These are phyloP conservation scores for Hephaestus fuliginosus DNA, from an alignment of 2,797 vertebrate species.

Conservation along the genomic window DNA sequence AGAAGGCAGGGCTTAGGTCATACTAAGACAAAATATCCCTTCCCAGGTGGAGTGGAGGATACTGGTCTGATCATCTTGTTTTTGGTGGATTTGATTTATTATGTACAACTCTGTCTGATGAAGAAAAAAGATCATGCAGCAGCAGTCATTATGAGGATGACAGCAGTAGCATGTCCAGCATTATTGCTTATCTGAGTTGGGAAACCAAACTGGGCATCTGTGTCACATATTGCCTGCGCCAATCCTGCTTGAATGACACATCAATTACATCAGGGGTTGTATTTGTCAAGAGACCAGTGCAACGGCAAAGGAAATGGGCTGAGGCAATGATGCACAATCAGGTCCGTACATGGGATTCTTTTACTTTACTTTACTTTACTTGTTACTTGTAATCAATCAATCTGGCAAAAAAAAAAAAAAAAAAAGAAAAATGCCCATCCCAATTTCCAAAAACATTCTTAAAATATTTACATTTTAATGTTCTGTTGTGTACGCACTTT, in stretches of 20 bases:
- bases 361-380: no score
- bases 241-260: conserved; percentile 58
- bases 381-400: not conserved
- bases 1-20: conserved; percentile 11
- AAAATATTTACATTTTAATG: not conserved
- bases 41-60: not conserved
- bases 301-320: conserved; percentile 1
- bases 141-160: conserved; percentile 43
- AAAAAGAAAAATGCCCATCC: not conserved
- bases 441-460: no score
- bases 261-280: conserved; percentile 56
- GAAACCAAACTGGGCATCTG: conserved; percentile 45
- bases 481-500: not conserved
- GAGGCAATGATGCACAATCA: not conserved
- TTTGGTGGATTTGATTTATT: conserved; percentile 25
- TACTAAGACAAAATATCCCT: not conserved
- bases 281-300: conserved; percentile 35
- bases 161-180: conserved; percentile 41
- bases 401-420: not conserved
- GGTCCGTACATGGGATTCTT: conserved; percentile 8
- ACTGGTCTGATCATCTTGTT: not conserved
- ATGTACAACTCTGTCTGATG: conserved; percentile 32
- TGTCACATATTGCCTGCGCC: conserved; percentile 26
- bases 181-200: conserved; percentile 43
- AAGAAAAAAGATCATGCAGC: conserved; percentile 30